These are phyloP conservation scores for Tupaia chinensis DNA, from an alignment of 2,113 vertebrate species.

Conservation along the genomic window DNA sequence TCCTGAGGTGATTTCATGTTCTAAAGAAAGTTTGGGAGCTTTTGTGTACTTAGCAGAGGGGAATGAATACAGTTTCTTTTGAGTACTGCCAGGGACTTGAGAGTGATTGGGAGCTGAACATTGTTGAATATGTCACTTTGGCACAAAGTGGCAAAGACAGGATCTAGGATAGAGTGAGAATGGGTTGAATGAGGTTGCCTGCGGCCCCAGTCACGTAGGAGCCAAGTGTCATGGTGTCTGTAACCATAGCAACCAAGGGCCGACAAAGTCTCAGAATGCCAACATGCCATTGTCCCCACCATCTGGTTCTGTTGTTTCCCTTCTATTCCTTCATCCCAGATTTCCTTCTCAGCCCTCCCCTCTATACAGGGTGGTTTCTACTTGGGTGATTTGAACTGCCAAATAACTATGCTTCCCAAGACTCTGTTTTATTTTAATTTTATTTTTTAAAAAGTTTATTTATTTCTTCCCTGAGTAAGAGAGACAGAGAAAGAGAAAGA, in stretches of 20 bases:
- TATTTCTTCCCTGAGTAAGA: too few relatives aligned
- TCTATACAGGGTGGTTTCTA: neutral
- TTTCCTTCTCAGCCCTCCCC: accelerated
- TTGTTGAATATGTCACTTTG: neutral
- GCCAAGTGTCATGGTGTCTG: slow-evolving; percentile 42
- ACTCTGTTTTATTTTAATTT: too few relatives aligned
- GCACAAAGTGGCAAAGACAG: neutral
- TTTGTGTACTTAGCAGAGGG: neutral
- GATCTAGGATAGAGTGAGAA: neutral
- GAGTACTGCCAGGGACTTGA: neutral
- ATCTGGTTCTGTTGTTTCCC: neutral
- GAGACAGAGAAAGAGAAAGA: too few relatives aligned
- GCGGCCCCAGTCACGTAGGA: neutral
- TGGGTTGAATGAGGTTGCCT: neutral
- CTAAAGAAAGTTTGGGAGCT: neutral
- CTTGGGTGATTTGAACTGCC: neutral
- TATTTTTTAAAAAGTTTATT: too few relatives aligned
- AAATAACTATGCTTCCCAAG: neutral
- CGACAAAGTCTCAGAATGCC: neutral
- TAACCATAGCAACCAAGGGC: slow-evolving; percentile 68
- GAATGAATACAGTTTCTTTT: neutral
- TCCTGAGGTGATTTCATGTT: neutral
- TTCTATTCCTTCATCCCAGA: neutral
- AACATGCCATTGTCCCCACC: too few relatives aligned
- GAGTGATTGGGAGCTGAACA: neutral